Evolutionary conservation across 2,888 invertebrate species (phyloP).

Genomic region (Coelinius sp.): DNA sequence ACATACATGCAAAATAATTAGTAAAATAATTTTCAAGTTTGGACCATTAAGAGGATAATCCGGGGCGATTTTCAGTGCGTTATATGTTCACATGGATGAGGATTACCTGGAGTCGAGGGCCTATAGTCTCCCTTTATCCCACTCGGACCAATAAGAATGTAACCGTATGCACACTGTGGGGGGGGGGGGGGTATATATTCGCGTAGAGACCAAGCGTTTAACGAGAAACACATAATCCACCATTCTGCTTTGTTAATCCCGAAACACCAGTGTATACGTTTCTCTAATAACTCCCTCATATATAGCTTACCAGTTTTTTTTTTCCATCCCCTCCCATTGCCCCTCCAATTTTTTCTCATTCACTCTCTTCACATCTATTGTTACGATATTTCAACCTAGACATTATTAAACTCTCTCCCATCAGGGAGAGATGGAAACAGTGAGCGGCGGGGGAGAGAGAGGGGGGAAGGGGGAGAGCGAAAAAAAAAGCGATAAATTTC

Average conservation of each 20-base stretch:
- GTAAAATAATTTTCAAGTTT: constrained; percentile 9
- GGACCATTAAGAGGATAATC: constrained; percentile 27
- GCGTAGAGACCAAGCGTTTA: neutral
- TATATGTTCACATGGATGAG: constrained; percentile 6
- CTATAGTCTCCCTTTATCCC: constrained; percentile 14
- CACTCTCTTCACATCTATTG: neutral
- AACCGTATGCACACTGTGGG: constrained; percentile 11
- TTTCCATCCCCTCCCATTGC: neutral
- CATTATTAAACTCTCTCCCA: constrained; percentile 13
- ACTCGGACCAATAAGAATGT: constrained; percentile 20
- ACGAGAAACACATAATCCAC: constrained; percentile 28
- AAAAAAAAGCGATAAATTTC: neutral
- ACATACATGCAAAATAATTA: constrained; percentile 15
- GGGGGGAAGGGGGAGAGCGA: neutral
- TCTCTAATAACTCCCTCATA: constrained; percentile 26
- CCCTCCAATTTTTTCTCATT: neutral
- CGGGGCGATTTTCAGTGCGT: neutral
- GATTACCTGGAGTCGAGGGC: neutral
- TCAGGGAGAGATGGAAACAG: neutral
- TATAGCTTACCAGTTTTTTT: neutral
- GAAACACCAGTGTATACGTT: constrained; percentile 1
- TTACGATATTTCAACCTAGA: constrained; percentile 5
- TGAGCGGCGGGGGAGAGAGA: too few relatives aligned
- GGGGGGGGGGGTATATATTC: neutral
- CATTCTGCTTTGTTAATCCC: constrained; percentile 7